Conservation (phyloP, 2,113 vertebrate species). For the Albula goreensis region DNA sequence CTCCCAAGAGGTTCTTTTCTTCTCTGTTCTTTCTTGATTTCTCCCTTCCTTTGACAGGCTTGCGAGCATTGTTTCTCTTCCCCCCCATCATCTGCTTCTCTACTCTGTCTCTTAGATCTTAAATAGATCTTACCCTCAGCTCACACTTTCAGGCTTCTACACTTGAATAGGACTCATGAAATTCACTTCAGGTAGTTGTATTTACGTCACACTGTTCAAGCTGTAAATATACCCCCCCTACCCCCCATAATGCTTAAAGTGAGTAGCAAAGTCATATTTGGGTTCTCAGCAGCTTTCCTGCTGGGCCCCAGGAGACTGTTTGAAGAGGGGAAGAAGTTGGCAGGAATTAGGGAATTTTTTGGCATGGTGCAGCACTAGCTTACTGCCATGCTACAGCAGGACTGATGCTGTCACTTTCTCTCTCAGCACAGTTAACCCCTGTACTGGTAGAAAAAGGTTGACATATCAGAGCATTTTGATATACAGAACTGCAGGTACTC, state of each 20-base stretch:
- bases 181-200: slow-evolving; percentile 29
- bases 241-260: background rate
- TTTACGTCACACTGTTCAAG: slow-evolving; percentile 16
- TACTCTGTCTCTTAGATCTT: slow-evolving; percentile 30
- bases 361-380: background rate
- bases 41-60: slow-evolving; percentile 40
- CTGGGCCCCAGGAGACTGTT: background rate
- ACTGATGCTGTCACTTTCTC: background rate
- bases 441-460: background rate
- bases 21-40: slow-evolving; percentile 31
- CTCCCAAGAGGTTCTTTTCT: slow-evolving; percentile 24
- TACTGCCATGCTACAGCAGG: background rate
- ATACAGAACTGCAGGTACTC: background rate
- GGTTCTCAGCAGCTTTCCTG: background rate
- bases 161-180: slow-evolving; percentile 33
- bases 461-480: background rate
- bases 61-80: slow-evolving; percentile 31
- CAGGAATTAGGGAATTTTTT: background rate
- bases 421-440: background rate
- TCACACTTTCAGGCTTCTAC: slow-evolving; percentile 14
- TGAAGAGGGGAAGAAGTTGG: background rate
- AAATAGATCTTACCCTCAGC: slow-evolving; percentile 32
- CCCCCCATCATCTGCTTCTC: slow-evolving; percentile 21
- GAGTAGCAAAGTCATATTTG: background rate
- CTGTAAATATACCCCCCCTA: background rate